Base-by-base conservation (phyloP, 2,888 invertebrate species). In the Ormyrus thymus region DNA sequence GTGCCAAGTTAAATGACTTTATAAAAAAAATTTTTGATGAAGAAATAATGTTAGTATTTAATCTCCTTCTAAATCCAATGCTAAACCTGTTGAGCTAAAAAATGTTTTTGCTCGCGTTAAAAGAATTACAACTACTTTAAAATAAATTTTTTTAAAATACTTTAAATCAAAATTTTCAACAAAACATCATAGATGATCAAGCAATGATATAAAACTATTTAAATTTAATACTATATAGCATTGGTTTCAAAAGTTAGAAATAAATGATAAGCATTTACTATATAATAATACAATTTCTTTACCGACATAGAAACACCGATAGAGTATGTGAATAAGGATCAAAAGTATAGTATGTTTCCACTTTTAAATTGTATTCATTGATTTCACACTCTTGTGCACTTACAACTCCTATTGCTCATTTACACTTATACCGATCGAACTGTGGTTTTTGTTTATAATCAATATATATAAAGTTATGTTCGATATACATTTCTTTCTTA, bases 391-490 rank as follows among this genome's bases (percentile, higher is more conserved):
- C 53, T 71, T 66, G 66, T 56, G 55, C 66, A 79, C 62, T 66
- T 76, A 71, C 50, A 79, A 72, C 43, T 76, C 45, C 7, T 53
- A 50, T 61, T 66, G 58, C 61, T 51, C 75, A 71, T 76, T 75
- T 66, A 76, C 69, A 62, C 43, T 73, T 73, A 69, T 51, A 76
- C 56, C 58, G 46, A 79, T 76, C 61, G 15, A 71, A 75, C 50
- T 45, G 56, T 59, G 53, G 56, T 50, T 66, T 48, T 72, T 55
- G 13, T 56, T 58, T 74, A 70, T 65, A 75, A 76, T 66, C 45
- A 61, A 15, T 72, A 58, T 61, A 71, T 79, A 72, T 75, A 75
- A 70, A 79, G 65, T 75, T 75, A 79, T 75, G 76, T 71, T 79
- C 13, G 50, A 79, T 76, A 72, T 76, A 79, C 58, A 74, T 59